Conservation (phyloP, 1,140 invertebrate genomes). For the Periplaneta americana region DNA sequence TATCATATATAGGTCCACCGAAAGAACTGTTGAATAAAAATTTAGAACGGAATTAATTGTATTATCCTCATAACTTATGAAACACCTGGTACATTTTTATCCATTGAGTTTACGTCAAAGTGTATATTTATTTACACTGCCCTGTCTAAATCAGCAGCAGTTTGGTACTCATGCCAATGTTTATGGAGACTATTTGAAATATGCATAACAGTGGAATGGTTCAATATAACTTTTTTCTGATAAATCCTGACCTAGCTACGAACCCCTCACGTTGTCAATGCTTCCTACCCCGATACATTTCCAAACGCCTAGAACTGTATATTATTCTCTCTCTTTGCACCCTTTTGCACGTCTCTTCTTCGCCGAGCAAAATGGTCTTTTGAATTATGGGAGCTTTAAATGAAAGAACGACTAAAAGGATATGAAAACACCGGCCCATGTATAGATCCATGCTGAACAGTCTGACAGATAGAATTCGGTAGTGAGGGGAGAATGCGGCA, state of each 20-base stretch:
- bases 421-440: background rate
- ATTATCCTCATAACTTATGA: background rate
- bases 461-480: background rate
- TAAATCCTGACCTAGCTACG: background rate
- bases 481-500: background rate
- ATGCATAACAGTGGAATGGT: background rate
- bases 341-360: background rate
- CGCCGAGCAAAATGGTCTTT: background rate
- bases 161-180: background rate
- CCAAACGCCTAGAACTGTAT: background rate
- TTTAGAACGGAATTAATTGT: too few relatives aligned
- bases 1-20: too few relatives aligned
- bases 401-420: background rate
- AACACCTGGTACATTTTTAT: background rate
- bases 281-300: background rate
- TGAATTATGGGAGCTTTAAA: background rate
- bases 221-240: background rate
- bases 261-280: background rate
- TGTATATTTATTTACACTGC: background rate
- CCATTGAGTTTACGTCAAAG: background rate
- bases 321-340: background rate
- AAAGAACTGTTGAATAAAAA: too few relatives aligned
- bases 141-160: background rate
- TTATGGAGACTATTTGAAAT: background rate
- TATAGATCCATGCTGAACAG: background rate